These are phyloP conservation scores for Tiaroga cobitis DNA, from an alignment of 2,797 vertebrate genomes.

Conservation along the genomic window DNA sequence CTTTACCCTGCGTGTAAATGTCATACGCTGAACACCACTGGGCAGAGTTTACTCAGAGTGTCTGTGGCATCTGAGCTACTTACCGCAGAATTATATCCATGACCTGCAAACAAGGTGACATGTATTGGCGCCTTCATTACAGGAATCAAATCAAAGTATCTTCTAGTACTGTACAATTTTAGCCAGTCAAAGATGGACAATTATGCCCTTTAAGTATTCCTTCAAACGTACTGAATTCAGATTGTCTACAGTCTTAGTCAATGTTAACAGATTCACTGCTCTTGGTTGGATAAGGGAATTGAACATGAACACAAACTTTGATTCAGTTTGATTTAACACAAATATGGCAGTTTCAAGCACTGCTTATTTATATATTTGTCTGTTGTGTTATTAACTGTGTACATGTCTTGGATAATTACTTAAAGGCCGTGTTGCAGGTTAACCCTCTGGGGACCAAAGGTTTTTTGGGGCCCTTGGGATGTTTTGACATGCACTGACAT, in stretches of 20 bases:
- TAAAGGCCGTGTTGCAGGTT: too few relatives aligned
- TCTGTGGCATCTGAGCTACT: not conserved
- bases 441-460: too few relatives aligned
- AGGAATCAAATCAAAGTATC: not conserved
- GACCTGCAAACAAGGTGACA: not conserved
- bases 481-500: too few relatives aligned
- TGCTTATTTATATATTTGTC: not conserved
- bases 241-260: not conserved
- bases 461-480: too few relatives aligned
- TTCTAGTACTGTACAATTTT: not conserved
- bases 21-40: not conserved
- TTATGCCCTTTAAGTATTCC: not conserved
- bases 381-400: not conserved
- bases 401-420: not conserved
- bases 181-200: not conserved
- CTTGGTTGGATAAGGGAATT: not conserved
- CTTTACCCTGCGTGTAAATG: constrained; percentile 14
- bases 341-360: not conserved
- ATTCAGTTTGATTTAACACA: too few relatives aligned
- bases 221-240: not conserved
- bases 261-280: not conserved
- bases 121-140: not conserved
- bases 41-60: not conserved
- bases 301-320: too few relatives aligned
- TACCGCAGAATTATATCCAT: not conserved